Evolutionary conservation across 2,113 vertebrate species (phyloP).

Genomic region (Stercorarius parasiticus): DNA sequence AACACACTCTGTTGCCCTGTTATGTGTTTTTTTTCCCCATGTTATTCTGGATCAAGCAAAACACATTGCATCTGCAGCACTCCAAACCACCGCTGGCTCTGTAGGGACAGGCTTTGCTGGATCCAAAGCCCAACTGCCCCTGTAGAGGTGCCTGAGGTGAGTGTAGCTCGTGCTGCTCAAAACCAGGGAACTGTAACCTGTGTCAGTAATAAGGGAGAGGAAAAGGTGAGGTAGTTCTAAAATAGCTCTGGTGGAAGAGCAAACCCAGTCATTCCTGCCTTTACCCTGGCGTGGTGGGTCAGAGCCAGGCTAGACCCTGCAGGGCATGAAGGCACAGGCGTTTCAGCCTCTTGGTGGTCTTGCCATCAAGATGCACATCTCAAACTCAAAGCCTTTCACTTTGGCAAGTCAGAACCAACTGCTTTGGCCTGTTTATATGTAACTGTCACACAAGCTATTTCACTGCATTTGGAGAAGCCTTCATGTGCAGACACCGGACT

Average conservation of each 20-base stretch:
- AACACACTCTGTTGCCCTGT: fast-evolving
- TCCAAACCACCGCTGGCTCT: fast-evolving
- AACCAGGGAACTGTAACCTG: neutral
- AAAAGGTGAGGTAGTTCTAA: neutral
- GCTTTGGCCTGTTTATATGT: neutral
- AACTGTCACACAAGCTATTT: neutral
- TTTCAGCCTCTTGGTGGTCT: neutral
- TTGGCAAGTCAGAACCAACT: neutral
- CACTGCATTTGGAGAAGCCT: neutral
- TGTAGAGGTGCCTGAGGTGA: neutral
- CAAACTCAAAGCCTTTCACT: neutral
- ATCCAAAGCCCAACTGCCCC: neutral
- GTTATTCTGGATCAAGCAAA: neutral
- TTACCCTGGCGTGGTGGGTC: neutral
- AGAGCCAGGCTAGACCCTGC: neutral
- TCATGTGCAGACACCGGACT: neutral
- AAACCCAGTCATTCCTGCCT: neutral
- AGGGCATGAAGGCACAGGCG: neutral
- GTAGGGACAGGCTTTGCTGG: neutral
- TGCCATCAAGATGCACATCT: neutral
- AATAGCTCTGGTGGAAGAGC: neutral
- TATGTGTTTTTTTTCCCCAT: fast-evolving
- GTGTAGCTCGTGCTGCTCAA: neutral
- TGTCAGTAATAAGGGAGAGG: neutral
- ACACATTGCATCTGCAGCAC: neutral